Evolutionary conservation across 2,888 invertebrate genomes (phyloP), one percentile per base, ranked within the genome.

Genomic region (Prenolepis imparis): DNA sequence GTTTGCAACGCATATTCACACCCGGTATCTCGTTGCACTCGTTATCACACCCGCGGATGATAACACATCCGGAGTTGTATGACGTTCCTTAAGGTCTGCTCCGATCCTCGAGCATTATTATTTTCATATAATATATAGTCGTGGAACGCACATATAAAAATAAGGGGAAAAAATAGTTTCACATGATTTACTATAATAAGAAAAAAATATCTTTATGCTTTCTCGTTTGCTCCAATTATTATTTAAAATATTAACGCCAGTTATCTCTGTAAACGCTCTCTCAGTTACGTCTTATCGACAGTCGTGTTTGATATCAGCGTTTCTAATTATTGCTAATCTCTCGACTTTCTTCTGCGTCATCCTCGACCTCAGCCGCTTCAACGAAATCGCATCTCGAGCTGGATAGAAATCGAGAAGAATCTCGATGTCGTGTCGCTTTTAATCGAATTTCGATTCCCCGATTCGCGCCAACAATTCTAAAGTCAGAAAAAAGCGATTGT

Each of bases 401-500:
- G 90, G 84, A 86, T 87, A n/a, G n/a, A n/a, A n/a, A n/a, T n/a
- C n/a, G n/a, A n/a, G n/a, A n/a, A n/a, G n/a, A n/a, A n/a, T 82
- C 8, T 18, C 82, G 85, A 84, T 28, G 48, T 21, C 59, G 75
- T 74, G 39, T 78, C 84, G 82, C 61, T 59, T 88, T 70, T 83
- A 87, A 85, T 83, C 88, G 86, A 87, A 80, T 92, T 91, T 91
- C 88, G 89, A 90, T 86, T 88, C 70, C 85, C 78, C 82, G 88
- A 90, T 92, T 91, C 89, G 83, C 89, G 83, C 78, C 89, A 92
- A 91, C 90, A 91, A 92, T 92, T 91, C 82, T 82, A 82, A n/a
- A n/a, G n/a, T 70, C 64, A 84, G 91, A 88, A 93, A 93, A 92
- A 93, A 92, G 93, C 91, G 90, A 92, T 92, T 91, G 93, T 91